Evolutionary conservation across 2,888 invertebrate genomes (phyloP).

Genomic region (Epinotia ramella): DNA sequence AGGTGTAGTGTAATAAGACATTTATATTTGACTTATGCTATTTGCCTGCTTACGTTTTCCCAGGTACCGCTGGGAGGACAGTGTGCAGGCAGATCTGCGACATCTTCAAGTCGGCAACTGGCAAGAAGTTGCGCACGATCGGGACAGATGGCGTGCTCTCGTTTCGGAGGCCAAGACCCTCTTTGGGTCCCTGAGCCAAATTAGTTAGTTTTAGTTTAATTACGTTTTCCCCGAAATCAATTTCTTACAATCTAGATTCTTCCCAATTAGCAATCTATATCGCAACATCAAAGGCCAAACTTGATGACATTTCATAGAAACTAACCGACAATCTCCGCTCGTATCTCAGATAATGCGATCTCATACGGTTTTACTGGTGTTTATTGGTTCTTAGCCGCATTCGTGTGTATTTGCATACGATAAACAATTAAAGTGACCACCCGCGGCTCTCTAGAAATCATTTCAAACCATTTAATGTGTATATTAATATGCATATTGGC

Average conservation of each 20-base stretch:
- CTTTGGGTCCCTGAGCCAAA: too few relatives aligned
- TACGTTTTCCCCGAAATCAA: not conserved
- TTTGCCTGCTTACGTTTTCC: not conserved
- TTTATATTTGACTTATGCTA: not conserved
- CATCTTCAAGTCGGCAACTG: too few relatives aligned
- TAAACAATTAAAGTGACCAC: constrained; percentile 45
- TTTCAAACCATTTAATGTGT: constrained; percentile 55
- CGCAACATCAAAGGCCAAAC: constrained; percentile 21
- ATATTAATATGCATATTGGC: constrained; percentile 65
- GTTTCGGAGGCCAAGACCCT: too few relatives aligned
- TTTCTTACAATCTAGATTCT: constrained; percentile 7
- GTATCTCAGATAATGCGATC: constrained; percentile 34
- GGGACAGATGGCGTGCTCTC: too few relatives aligned
- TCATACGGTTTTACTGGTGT: constrained; percentile 32
- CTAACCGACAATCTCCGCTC: constrained; percentile 24
- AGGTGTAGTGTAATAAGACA: not conserved
- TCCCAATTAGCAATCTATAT: constrained; percentile 25
- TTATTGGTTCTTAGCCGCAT: constrained; percentile 22
- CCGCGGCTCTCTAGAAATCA: constrained; percentile 35
- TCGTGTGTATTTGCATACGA: constrained; percentile 45
- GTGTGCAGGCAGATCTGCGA: too few relatives aligned
- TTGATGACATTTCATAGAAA: constrained; percentile 26
- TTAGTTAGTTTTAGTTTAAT: too few relatives aligned
- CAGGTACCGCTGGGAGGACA: too few relatives aligned
- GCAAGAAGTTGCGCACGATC: too few relatives aligned